phyloP scores from a whole-genome alignment of 2,797 vertebrate genomes.

The Pachyuromys duprasi region DNA sequence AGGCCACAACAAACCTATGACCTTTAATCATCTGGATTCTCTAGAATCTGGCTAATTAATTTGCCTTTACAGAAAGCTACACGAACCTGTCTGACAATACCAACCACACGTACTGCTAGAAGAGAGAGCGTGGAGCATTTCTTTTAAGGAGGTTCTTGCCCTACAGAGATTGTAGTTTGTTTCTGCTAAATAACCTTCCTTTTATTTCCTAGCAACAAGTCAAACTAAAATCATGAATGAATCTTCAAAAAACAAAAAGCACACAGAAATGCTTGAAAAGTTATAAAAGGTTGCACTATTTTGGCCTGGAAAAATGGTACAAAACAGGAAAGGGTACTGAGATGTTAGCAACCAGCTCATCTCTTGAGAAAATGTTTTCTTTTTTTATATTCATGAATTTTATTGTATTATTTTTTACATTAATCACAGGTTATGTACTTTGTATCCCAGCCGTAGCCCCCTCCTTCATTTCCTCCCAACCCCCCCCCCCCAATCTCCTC shows the following conservation, averaged over 20 bases:
- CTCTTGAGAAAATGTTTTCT: not conserved
- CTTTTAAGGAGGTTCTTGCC: conserved; percentile 65
- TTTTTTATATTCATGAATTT: too few relatives aligned
- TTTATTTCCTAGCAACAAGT: conserved; percentile 58
- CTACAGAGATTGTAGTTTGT: conserved; percentile 47
- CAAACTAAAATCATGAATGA: conserved; percentile 64
- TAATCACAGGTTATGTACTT: too few relatives aligned
- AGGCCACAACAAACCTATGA: conserved; percentile 15
- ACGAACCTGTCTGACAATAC: conserved; percentile 40
- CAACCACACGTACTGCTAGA: conserved; percentile 26
- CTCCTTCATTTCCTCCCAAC: too few relatives aligned
- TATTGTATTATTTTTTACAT: too few relatives aligned
- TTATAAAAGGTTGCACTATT: conserved; percentile 49
- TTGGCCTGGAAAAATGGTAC: conserved; percentile 28
- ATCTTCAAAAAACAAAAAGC: conserved; percentile 61
- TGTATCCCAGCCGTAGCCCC: too few relatives aligned
- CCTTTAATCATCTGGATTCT: conserved; percentile 72
- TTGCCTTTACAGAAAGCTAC: conserved; percentile 65
- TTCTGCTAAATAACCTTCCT: conserved; percentile 60
- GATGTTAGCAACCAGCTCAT: not conserved
- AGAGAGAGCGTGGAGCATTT: conserved; percentile 53
- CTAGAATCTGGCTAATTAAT: conserved; percentile 64
- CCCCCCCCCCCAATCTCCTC: too few relatives aligned
- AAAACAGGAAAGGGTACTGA: conserved; percentile 32
- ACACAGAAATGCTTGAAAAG: conserved; percentile 57